Conservation (phyloP, 1,140 invertebrate genomes). For the Drosophila seguyi region DNA sequence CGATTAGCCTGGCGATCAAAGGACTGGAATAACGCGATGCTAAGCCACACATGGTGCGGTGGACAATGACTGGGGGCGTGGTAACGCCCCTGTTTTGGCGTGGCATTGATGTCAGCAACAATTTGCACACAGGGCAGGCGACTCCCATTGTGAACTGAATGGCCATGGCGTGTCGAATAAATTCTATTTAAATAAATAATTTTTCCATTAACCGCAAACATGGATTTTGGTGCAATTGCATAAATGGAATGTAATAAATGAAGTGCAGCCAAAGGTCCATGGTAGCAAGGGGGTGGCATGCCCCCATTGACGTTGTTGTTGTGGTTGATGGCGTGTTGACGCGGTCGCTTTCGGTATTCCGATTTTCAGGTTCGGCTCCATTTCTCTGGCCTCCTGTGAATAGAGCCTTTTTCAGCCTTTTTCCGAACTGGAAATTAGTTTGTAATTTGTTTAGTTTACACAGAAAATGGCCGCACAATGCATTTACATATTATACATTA, state of each 20-base stretch:
- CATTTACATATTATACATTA: slow-evolving; percentile 70
- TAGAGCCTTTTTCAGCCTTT: slow-evolving; percentile 16
- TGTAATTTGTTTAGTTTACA: slow-evolving; percentile 77
- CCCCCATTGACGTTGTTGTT: slow-evolving; percentile 39
- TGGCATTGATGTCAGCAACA: slow-evolving; percentile 60
- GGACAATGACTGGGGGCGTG: background rate
- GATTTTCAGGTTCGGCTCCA: slow-evolving; percentile 25
- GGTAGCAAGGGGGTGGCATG: background rate
- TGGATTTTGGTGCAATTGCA: slow-evolving; percentile 78
- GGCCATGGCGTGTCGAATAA: slow-evolving; percentile 62
- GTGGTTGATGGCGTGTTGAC: slow-evolving; percentile 67
- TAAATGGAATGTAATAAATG: slow-evolving; percentile 77
- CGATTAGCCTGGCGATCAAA: background rate
- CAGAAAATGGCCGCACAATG: slow-evolving; percentile 54
- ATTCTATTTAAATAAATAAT: slow-evolving; percentile 81
- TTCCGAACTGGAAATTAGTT: slow-evolving; percentile 62
- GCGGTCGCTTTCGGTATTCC: slow-evolving; percentile 44
- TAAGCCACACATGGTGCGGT: slow-evolving; percentile 1
- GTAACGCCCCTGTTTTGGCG: slow-evolving; percentile 8
- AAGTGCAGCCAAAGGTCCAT: slow-evolving; percentile 40
- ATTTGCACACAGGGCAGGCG: slow-evolving; percentile 31
- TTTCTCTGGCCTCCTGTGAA: background rate
- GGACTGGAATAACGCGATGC: background rate
- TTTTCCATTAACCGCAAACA: slow-evolving; percentile 82
- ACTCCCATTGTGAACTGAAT: slow-evolving; percentile 15